phyloP scores from a whole-genome alignment of 2,888 invertebrate genomes.

The Eupithecia exiguata region DNA sequence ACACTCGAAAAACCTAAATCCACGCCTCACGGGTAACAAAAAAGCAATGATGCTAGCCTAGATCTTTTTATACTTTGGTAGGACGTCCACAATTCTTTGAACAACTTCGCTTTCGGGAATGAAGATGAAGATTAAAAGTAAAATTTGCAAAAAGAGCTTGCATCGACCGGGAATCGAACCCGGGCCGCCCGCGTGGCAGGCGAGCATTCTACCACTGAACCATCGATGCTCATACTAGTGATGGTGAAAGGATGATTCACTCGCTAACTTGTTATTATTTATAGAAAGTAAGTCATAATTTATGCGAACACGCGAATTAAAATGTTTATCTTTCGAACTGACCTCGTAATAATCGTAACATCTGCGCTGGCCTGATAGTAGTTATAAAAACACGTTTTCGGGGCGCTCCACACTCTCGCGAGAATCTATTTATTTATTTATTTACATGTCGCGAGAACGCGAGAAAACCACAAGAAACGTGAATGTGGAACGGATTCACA shows the following conservation, averaged over 20 bases:
- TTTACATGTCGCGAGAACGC: too few species aligned
- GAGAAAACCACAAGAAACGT: too few species aligned
- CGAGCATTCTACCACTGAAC: constrained; percentile 83
- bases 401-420: not conserved
- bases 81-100: not conserved
- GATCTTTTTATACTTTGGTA: too few species aligned
- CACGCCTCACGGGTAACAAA: too few species aligned
- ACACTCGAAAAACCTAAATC: too few species aligned
- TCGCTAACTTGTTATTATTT: not conserved
- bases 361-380: not conserved
- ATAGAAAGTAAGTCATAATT: not conserved
- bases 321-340: constrained; percentile 6
- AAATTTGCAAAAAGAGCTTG: constrained; percentile 46
- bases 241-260: not conserved
- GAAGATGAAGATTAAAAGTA: not conserved
- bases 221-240: constrained; percentile 70
- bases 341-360: constrained; percentile 5
- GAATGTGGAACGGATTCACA: too few species aligned
- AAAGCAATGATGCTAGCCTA: too few species aligned
- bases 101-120: not conserved
- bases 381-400: not conserved
- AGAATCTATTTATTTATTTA: too few species aligned
- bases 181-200: constrained; percentile 85
- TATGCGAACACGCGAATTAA: not conserved
- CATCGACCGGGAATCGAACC: constrained; percentile 85